A percentile compares a stretch with the other conserved stretches of the same genome.
Conservation (phyloP, 1,140 invertebrate genomes). For the Steinernema khuongi region DNA sequence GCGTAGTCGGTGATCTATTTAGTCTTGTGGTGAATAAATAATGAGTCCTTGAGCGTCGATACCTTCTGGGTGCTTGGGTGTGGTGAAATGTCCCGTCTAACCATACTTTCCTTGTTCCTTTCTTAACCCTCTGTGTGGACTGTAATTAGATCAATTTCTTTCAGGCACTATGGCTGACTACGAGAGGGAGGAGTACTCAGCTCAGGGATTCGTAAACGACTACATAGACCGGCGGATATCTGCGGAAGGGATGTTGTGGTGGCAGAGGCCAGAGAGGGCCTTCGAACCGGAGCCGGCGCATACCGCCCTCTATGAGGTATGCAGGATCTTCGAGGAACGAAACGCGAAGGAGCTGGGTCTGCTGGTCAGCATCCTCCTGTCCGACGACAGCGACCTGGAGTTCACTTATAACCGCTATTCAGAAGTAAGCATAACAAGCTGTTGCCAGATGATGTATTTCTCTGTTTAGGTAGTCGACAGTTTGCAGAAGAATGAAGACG, state of each 20-base stretch:
- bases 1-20: constrained; percentile 27
- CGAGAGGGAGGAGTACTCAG: constrained; percentile 9
- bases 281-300: constrained; percentile 23
- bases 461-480: constrained; percentile 17
- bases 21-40: constrained; percentile 27
- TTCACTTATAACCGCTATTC: constrained; percentile 14
- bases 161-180: constrained; percentile 3
- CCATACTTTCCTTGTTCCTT: too few relatives aligned
- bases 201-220: constrained; percentile 21
- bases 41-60: not conserved
- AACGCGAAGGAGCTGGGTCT: constrained; percentile 2
- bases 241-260: constrained; percentile 24
- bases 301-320: constrained; percentile 18
- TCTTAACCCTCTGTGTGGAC: not conserved
- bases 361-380: constrained; percentile 16
- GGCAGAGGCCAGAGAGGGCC: constrained; percentile 20
- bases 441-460: not conserved
- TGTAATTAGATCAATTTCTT: constrained; percentile 19
- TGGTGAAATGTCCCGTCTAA: too few relatives aligned
- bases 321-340: constrained; percentile 24
- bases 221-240: constrained; percentile 26
- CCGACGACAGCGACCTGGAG: constrained; percentile 14
- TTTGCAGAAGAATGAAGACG: not conserved
- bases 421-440: constrained; percentile 2
- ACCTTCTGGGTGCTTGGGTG: too few relatives aligned